These are phyloP conservation scores for Temnopleurus reevesii DNA, from an alignment of 53 echinoderm and acorn worm genomes.

Conservation along the genomic window DNA sequence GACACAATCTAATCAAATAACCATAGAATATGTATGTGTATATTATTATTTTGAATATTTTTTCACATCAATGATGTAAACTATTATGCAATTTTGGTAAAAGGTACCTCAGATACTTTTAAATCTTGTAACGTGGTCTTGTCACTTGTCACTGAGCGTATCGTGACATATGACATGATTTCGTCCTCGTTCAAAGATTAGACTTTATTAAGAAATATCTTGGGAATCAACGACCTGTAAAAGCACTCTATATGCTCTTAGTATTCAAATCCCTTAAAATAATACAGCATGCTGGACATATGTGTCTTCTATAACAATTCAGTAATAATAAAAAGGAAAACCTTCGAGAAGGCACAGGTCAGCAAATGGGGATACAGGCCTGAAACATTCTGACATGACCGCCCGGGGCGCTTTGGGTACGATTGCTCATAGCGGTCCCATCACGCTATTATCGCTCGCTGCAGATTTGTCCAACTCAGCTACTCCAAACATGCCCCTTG, in stretches of 20 bases:
- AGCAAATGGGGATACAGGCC: neutral
- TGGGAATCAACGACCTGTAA: slow-evolving; percentile 54
- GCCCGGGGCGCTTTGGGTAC: slow-evolving; percentile 46
- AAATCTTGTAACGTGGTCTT: neutral
- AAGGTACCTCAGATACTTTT: neutral
- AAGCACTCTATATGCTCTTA: slow-evolving; percentile 49
- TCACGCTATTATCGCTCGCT: slow-evolving; percentile 38
- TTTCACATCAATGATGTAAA: neutral
- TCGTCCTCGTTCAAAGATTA: slow-evolving; percentile 26
- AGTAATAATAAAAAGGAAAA: neutral
- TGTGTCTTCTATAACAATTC: slow-evolving; percentile 8
- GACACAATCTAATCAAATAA: too few species aligned
- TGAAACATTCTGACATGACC: slow-evolving; percentile 59
- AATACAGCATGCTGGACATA: slow-evolving; percentile 42
- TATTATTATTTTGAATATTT: neutral
- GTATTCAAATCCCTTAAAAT: slow-evolving; percentile 32
- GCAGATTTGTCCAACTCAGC: slow-evolving; percentile 25
- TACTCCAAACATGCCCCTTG: slow-evolving; percentile 34
- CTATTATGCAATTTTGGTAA: neutral
- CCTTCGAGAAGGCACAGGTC: neutral
- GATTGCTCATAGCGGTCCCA: slow-evolving; percentile 48
- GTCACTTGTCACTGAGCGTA: neutral
- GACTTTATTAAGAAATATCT: neutral
- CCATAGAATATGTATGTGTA: too few species aligned
- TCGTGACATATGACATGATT: neutral